phyloP scores from a whole-genome alignment of 2,113 vertebrate species.

The Pelusios castaneus region DNA sequence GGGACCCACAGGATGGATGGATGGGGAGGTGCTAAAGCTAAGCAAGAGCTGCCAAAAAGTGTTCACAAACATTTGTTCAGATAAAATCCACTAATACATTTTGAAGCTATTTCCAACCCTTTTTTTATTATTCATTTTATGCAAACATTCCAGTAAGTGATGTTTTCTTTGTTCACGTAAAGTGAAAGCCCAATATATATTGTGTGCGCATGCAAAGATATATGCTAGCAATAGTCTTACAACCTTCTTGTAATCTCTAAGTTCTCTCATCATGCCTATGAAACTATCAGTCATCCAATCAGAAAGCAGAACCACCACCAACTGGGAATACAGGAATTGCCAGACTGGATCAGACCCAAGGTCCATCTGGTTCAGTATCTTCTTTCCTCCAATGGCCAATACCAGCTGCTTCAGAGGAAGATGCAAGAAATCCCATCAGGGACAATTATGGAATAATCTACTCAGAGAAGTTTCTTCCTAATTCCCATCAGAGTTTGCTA shows the following conservation, averaged over 20 bases:
- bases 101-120: conserved; percentile 6
- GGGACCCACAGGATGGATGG: no score
- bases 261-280: background rate
- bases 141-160: conserved; percentile 32
- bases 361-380: rapidly evolving
- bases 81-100: conserved; percentile 14
- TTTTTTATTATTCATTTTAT: conserved; percentile 26
- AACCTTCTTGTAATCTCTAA: background rate
- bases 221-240: background rate
- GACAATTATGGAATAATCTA: background rate
- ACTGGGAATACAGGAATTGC: background rate
- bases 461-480: background rate
- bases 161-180: conserved; percentile 71
- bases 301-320: rapidly evolving
- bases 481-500: background rate
- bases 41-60: background rate
- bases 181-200: conserved; percentile 49
- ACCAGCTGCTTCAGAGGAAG: background rate
- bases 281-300: background rate
- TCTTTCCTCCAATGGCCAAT: rapidly evolving
- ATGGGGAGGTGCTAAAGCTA: rapidly evolving
- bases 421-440: background rate
- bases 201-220: conserved; percentile 10
- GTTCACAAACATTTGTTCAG: conserved; percentile 3
- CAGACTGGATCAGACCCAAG: background rate